phyloP scores from a whole-genome alignment of 2,797 vertebrate species.

The Tapera naevia region DNA sequence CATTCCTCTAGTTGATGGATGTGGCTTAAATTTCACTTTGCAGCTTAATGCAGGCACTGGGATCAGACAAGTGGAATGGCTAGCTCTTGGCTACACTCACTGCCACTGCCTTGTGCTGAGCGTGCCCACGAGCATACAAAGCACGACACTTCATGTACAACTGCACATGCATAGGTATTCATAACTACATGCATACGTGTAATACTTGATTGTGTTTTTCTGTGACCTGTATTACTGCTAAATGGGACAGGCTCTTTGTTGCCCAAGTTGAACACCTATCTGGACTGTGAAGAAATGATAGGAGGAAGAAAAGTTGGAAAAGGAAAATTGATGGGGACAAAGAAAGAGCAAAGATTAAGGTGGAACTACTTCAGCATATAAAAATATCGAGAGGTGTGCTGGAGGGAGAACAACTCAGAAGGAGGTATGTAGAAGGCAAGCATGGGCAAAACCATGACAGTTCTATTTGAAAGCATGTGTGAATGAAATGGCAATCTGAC shows the following conservation, averaged over 20 bases:
- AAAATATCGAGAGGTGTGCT: background rate
- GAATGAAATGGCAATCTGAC: background rate
- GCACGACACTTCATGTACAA: accelerated
- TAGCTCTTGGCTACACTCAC: background rate
- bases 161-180: accelerated
- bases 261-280: background rate
- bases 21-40: conserved; percentile 30
- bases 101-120: background rate
- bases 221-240: background rate
- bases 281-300: background rate
- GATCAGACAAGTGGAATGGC: conserved; percentile 37
- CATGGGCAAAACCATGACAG: background rate
- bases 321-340: background rate
- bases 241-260: background rate
- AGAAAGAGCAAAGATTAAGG: background rate
- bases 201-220: background rate
- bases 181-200: accelerated
- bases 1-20: background rate
- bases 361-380: background rate
- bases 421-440: background rate
- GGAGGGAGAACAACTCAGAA: background rate
- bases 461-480: background rate
- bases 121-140: accelerated
- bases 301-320: background rate
- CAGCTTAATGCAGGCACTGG: accelerated